Conservation (phyloP, 2,888 invertebrate species). For the Agonum fuliginosum region DNA sequence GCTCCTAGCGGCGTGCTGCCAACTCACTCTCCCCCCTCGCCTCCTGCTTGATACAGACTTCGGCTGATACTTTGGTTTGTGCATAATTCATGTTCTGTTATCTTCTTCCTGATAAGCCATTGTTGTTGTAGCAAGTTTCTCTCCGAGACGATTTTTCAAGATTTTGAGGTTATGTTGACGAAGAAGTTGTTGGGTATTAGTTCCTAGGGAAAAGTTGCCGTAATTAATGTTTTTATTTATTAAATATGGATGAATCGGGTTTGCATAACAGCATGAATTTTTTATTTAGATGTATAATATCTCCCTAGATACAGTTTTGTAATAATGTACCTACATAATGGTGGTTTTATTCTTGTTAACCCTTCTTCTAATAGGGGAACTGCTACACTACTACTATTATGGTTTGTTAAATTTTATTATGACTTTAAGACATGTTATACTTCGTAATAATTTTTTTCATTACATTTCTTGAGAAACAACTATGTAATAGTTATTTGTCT, state of each 20-base stretch:
- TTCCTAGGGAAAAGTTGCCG: conserved; percentile 16
- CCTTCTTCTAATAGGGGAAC: no score
- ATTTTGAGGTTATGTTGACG: neutral
- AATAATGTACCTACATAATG: neutral
- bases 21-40: neutral
- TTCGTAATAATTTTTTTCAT: no score
- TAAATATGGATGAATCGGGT: conserved; percentile 8
- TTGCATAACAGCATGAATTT: neutral
- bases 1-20: conserved; percentile 62
- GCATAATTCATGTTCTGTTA: conserved; percentile 70
- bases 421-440: no score
- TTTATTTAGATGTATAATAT: conserved; percentile 5
- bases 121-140: conserved; percentile 65
- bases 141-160: conserved; percentile 43
- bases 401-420: no score
- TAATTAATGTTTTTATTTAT: conserved; percentile 36
- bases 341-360: no score
- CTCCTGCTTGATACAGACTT: conserved; percentile 4
- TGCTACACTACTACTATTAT: no score
- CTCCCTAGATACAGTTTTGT: conserved; percentile 2
- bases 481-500: no score
- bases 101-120: conserved; percentile 68
- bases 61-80: conserved; percentile 64
- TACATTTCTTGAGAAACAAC: no score
- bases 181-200: conserved; percentile 1